Base-by-base conservation (phyloP, 2,113 vertebrate genomes). In the Zosterops hypoxanthus region DNA sequence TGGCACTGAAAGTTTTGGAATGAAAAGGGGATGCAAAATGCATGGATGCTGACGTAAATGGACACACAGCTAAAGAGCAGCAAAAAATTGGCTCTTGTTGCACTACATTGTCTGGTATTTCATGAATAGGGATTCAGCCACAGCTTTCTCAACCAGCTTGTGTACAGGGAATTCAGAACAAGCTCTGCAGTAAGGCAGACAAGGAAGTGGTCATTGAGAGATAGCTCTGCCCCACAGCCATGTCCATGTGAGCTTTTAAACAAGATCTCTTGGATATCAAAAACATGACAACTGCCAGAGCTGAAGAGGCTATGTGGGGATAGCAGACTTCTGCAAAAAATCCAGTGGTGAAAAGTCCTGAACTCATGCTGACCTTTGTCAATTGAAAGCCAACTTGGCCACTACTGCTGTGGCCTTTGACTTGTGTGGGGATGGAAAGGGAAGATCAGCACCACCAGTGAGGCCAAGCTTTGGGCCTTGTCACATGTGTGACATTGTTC, bases 401-500 rank as follows among this genome's bases (percentile, higher is more conserved):
- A 24, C 39, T 39, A 1, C 10, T 70, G 7, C 50, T 44, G 41
- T 0, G 9, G 53, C 8, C 16, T 24, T 36, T 39, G 26, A 14
- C 22, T 5, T 70, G 19, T 9, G n/a, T 19, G 71, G 41, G n/a
- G 42, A 17, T 39, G 59, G 63, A 59, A 82, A 79, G 17, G 52
- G 36, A 82, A 34, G 50, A 50, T 36, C 49, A 71, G 79, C 68
- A 28, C 5, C 29, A 59, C 22, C 52, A 55, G 46, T 11, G 14
- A 60, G 28, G 22, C 24, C 59, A 47, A 39, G n/a, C 61, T 72
- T 69, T 44, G 18, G 41, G 25, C 49, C 6, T 29, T 44, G 52
- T 12, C 21, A 5, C 24, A 16, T 2, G 7, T 15, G 16, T 0
- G 2, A 6, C 18, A 9, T 8, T 60, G 33, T 17, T 50, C 25